Percentiles rank a stretch among this genome's conserved stretches.
These are phyloP conservation scores for Sympetrum striolatum DNA, from an alignment of 2,888 invertebrate species.

Conservation along the genomic window DNA sequence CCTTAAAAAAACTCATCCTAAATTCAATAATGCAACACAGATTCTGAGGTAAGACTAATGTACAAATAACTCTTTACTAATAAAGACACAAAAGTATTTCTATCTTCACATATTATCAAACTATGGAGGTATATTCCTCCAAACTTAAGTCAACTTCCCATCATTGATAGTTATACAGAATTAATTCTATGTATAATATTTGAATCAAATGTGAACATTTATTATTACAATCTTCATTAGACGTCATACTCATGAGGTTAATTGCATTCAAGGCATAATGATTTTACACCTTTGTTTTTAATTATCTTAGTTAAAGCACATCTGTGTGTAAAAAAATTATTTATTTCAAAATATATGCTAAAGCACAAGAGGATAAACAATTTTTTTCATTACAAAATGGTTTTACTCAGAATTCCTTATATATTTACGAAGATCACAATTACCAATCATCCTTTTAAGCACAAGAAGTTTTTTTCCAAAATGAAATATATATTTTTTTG, in stretches of 20 bases:
- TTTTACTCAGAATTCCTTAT: neutral
- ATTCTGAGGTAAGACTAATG: too few relatives aligned
- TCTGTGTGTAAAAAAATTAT: neutral
- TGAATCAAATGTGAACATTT: too few relatives aligned
- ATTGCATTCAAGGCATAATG: neutral
- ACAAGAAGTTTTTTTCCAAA: neutral
- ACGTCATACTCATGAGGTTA: constrained; percentile 9
- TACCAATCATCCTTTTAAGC: neutral
- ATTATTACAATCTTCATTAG: too few relatives aligned
- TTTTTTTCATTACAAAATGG: neutral
- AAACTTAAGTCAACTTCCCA: too few relatives aligned
- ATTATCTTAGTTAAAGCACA: neutral
- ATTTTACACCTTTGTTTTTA: neutral
- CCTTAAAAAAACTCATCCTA: too few relatives aligned
- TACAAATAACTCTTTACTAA: too few relatives aligned
- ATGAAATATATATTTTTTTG: constrained; percentile 1
- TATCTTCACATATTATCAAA: too few relatives aligned
- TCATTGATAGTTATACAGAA: too few relatives aligned
- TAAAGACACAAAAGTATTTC: too few relatives aligned
- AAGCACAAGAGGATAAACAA: neutral
- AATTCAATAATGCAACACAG: too few relatives aligned
- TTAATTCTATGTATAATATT: too few relatives aligned
- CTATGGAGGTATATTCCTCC: too few relatives aligned
- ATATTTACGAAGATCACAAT: neutral
- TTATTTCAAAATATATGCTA: neutral